These are phyloP conservation scores for Pachyramphus minor DNA, from an alignment of 2,113 vertebrate species.

Conservation along the genomic window DNA sequence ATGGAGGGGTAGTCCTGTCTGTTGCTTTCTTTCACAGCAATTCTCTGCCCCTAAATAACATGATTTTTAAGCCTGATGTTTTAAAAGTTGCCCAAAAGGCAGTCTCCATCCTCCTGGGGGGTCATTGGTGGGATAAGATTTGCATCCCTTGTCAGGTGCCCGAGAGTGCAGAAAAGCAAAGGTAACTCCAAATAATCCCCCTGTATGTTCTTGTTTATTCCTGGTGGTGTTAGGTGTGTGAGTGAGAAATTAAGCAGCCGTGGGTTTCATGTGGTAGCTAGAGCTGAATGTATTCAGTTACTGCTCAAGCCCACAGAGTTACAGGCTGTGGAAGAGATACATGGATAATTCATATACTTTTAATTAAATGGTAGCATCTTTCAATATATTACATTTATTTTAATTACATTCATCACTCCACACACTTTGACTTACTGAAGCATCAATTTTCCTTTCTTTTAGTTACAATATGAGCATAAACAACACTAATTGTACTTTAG, in stretches of 20 bases:
- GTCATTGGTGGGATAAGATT: neutral
- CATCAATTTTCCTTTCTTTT: neutral
- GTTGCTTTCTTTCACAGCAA: neutral
- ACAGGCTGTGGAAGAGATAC: neutral
- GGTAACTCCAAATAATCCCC: neutral
- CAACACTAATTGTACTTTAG: neutral
- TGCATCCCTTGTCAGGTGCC: rapidly evolving
- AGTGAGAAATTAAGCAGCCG: neutral
- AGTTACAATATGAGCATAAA: neutral
- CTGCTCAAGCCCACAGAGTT: neutral
- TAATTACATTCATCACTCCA: neutral
- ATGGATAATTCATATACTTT: constrained; percentile 26
- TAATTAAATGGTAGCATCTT: constrained; percentile 20
- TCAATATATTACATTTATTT: neutral
- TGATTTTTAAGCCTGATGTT: neutral
- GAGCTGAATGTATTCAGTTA: neutral
- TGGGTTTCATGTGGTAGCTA: neutral
- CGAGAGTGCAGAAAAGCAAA: neutral
- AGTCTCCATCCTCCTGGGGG: neutral
- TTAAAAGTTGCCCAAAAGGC: neutral
- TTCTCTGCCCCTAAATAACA: neutral
- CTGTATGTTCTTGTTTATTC: neutral
- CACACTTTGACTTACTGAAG: neutral
- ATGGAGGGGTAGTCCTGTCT: neutral
- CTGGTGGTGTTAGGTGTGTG: neutral